Evolutionary conservation across 2,888 invertebrate genomes (phyloP), one percentile per base, ranked within the genome.

Genomic region (Sceliomorpha sp.): DNA sequence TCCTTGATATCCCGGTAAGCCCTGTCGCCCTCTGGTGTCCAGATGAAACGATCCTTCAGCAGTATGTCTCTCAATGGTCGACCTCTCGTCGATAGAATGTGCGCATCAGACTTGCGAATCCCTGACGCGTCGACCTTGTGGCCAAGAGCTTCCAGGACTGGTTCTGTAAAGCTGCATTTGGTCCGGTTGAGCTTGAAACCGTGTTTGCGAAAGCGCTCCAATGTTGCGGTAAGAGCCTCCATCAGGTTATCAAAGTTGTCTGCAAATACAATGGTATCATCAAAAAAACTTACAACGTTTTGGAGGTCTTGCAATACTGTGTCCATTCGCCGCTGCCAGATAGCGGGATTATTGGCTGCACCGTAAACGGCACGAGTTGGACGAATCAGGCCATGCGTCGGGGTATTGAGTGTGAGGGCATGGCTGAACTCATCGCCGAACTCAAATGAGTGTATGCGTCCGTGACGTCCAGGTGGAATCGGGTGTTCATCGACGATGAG

Each of bases 181-280:
- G 1, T 10, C 1, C 53, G 47, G 27, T 59, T 59, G 6, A 67
- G 59, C 10, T 40, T 45, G 9, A 53, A 20, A 1, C 59, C 53
- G 7, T 53, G 32, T 10, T 27, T 6, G 0, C 24, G 1, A 5
- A 53, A 40, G 0, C 24, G 53, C 7, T 53, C 40, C 9, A 53
- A 4, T 5, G 15, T n/a, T n/a, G n/a, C 24, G 26, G 32, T 34
- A 6, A 64, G 34, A n/a, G 27, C 34, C 6, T 17, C 6, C 6
- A 70, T 2, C 2, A 70, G 42, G 4, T 63, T 27, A 2, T 64
- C 45, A 13, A 55, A 55, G 1, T 7, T 10, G 4, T 60, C 17
- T 1, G 59, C 64, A 15, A 14, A 44, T 0, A 50, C 40, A 14
- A n/a, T n/a, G n/a, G n/a, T n/a, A n/a, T n/a, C n/a, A n/a, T n/a